phyloP scores from a whole-genome alignment of 2,113 vertebrate genomes.

The Sitta europaea region DNA sequence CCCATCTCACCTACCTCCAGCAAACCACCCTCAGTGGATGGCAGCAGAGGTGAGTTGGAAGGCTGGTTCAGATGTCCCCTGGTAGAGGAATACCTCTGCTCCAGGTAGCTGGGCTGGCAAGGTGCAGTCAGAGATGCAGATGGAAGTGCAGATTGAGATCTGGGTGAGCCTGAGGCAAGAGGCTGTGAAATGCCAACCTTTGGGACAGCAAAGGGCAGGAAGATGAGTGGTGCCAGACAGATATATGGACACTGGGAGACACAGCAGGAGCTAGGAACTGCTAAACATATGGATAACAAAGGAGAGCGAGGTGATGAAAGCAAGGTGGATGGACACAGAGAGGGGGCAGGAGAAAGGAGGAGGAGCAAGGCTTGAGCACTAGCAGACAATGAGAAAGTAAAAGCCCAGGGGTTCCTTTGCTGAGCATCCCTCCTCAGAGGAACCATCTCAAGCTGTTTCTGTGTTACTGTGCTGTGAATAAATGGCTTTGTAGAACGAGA shows the following conservation, averaged over 20 bases:
- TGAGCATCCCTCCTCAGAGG: neutral
- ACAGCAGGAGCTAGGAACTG: neutral
- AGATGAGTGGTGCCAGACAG: neutral
- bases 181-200: neutral
- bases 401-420: neutral
- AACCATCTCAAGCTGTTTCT: neutral
- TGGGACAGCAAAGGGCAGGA: neutral
- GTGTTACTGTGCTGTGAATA: neutral
- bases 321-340: neutral
- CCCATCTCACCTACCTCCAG: neutral
- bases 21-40: neutral
- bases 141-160: neutral
- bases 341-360: neutral
- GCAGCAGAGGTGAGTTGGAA: neutral
- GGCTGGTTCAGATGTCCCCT: rapidly evolving
- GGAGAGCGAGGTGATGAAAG: neutral
- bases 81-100: neutral
- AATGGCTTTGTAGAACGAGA: neutral
- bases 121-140: neutral
- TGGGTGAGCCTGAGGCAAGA: neutral
- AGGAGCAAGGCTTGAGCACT: neutral
- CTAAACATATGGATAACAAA: neutral
- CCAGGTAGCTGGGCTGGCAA: neutral
- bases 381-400: neutral
- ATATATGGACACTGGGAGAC: neutral